Percentiles rank a stretch among this genome's conserved stretches.
Evolutionary conservation across 2,888 invertebrate species (phyloP).

Genomic region (Limulus polyphemus): DNA sequence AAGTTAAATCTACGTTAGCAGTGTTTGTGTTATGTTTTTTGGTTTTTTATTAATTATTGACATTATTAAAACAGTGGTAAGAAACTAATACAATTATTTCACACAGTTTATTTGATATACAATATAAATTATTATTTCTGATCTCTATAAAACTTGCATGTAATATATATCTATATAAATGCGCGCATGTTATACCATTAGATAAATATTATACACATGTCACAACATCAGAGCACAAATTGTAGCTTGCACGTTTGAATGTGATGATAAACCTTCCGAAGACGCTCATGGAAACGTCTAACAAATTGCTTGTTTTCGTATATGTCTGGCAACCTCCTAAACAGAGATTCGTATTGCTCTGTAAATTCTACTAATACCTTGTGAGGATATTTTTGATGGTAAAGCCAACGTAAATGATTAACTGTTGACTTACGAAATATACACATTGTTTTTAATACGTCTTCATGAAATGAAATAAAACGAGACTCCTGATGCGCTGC

Average conservation of each 20-base stretch:
- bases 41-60: too few relatives aligned
- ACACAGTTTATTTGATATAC: too few relatives aligned
- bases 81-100: too few relatives aligned
- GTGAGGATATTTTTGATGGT: slow-evolving; percentile 18
- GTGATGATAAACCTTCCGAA: not conserved
- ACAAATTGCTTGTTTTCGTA: not conserved
- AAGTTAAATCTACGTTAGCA: too few relatives aligned
- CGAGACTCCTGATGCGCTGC: slow-evolving; percentile 4
- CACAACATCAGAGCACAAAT: too few relatives aligned
- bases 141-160: too few relatives aligned
- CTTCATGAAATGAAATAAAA: slow-evolving; percentile 32
- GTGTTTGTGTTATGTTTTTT: too few relatives aligned
- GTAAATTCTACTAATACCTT: slow-evolving; percentile 25
- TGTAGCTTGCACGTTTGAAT: not conserved
- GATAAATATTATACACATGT: too few relatives aligned
- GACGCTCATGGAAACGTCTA: not conserved
- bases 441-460: slow-evolving; percentile 34
- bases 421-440: slow-evolving; percentile 33
- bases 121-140: too few relatives aligned
- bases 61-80: too few relatives aligned
- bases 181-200: too few relatives aligned
- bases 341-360: slow-evolving; percentile 28
- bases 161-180: too few relatives aligned
- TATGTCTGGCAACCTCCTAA: slow-evolving; percentile 7
- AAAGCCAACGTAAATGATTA: slow-evolving; percentile 22